These are phyloP conservation scores for Sterna hirundo DNA, from an alignment of 2,113 vertebrate genomes.

Conservation along the genomic window DNA sequence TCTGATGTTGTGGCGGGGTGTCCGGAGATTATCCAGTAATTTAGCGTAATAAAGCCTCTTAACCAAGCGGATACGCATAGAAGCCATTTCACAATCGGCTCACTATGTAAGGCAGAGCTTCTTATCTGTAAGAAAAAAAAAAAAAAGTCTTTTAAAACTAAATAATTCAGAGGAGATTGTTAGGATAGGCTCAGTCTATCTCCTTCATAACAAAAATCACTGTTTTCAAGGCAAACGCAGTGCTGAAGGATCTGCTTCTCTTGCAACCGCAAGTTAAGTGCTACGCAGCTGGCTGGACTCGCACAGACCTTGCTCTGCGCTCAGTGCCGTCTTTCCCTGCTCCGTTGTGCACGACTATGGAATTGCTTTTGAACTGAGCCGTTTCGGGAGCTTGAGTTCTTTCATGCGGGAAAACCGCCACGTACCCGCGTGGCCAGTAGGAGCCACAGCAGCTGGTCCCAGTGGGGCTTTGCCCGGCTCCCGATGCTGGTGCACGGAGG, in stretches of 20 bases:
- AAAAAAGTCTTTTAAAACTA: not conserved
- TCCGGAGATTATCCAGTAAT: not conserved
- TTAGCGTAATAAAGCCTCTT: constrained; percentile 22
- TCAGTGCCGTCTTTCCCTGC: not conserved
- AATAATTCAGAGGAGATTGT: not conserved
- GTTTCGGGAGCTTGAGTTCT: not conserved
- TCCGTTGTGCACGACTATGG: not conserved
- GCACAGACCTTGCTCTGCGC: not conserved
- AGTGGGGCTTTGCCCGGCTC: fast-evolving
- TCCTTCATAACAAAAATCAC: not conserved
- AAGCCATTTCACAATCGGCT: not conserved
- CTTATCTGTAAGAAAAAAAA: not conserved
- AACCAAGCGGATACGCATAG: not conserved
- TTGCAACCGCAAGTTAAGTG: not conserved
- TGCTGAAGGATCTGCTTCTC: not conserved
- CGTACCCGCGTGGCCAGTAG: fast-evolving
- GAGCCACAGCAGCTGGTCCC: not conserved
- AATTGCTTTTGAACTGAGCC: not conserved
- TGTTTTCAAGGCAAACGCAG: not conserved
- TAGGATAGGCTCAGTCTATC: not conserved
- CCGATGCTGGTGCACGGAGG: not conserved
- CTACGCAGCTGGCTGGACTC: not conserved
- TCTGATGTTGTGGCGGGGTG: not conserved
- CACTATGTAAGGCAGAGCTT: not conserved
- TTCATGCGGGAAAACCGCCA: not conserved